Percentiles rank a stretch among this genome's conserved stretches.
Evolutionary conservation across 2,888 invertebrate genomes (phyloP).

Genomic region (Heliconius erato): DNA sequence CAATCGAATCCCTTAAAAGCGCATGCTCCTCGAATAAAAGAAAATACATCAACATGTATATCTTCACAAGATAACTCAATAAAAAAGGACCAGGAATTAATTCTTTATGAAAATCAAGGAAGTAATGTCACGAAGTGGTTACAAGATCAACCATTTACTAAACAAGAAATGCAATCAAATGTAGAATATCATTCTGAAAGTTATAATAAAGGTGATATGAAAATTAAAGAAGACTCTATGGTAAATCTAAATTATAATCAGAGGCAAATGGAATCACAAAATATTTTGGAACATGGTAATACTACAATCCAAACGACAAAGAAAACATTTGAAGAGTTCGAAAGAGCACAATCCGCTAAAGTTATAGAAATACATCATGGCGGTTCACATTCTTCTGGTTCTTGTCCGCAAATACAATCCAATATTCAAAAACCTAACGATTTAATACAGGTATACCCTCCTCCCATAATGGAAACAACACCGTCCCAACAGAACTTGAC

Average conservation of each 20-base stretch:
- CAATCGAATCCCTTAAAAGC: constrained; percentile 89
- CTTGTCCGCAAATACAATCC: constrained; percentile 70
- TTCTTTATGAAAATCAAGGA: constrained; percentile 33
- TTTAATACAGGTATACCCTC: constrained; percentile 78
- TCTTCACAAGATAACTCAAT: constrained; percentile 51
- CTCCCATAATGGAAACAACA: constrained; percentile 74
- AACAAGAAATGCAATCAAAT: constrained; percentile 81
- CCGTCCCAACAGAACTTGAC: constrained; percentile 72
- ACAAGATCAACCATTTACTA: constrained; percentile 77
- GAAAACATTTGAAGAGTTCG: constrained; percentile 89
- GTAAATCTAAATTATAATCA: constrained; percentile 77
- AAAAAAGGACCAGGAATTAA: constrained; percentile 59
- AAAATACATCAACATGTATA: constrained; percentile 71
- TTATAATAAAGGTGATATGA: constrained; percentile 74
- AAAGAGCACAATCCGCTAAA: constrained; percentile 88
- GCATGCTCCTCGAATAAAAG: constrained; percentile 88
- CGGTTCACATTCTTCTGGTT: constrained; percentile 67
- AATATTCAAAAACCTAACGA: constrained; percentile 71
- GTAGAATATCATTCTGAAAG: constrained; percentile 81
- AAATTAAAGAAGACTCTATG: constrained; percentile 74
- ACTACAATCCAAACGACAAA: constrained; percentile 88
- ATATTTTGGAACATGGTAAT: constrained; percentile 82
- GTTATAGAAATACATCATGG: constrained; percentile 87
- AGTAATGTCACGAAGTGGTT: constrained; percentile 62
- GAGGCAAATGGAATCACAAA: constrained; percentile 80